Conservation (phyloP, 1,140 invertebrate species). For the Lepidurus couesii region DNA sequence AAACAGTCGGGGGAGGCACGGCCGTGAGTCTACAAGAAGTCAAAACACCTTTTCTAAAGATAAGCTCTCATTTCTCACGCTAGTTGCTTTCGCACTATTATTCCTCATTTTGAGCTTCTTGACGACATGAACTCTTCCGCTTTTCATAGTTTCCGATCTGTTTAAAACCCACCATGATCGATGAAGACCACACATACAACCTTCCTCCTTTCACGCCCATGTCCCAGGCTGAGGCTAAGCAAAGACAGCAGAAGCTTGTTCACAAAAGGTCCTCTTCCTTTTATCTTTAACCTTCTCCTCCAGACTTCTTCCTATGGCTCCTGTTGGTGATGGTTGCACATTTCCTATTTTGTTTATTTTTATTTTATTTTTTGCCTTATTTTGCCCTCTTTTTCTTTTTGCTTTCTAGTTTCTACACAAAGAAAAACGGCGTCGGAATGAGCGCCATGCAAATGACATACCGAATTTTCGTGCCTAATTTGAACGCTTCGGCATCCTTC, state of each 20-base stretch:
- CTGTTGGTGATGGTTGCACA: slow-evolving; percentile 10
- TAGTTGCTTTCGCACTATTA: neutral
- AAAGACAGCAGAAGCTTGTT: slow-evolving; percentile 5
- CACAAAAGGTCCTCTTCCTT: slow-evolving; percentile 8
- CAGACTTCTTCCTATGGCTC: neutral
- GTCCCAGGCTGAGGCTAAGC: neutral
- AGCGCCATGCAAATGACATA: slow-evolving; percentile 13
- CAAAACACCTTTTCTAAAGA: neutral
- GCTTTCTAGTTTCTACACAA: neutral
- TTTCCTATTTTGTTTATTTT: neutral
- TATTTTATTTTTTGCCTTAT: neutral
- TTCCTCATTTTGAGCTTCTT: neutral
- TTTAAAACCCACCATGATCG: neutral
- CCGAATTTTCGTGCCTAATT: slow-evolving; percentile 9
- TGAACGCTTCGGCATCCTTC: neutral
- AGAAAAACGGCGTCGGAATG: neutral
- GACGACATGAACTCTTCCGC: neutral
- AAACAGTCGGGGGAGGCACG: too few species aligned
- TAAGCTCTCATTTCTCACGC: neutral
- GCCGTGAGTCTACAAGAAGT: too few species aligned
- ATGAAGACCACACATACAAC: neutral
- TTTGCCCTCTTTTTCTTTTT: neutral
- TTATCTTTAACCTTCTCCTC: neutral
- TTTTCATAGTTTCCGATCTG: neutral
- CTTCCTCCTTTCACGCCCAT: neutral